phyloP scores from a whole-genome alignment of 2,113 vertebrate species.

The Trematocara macrostoma region DNA sequence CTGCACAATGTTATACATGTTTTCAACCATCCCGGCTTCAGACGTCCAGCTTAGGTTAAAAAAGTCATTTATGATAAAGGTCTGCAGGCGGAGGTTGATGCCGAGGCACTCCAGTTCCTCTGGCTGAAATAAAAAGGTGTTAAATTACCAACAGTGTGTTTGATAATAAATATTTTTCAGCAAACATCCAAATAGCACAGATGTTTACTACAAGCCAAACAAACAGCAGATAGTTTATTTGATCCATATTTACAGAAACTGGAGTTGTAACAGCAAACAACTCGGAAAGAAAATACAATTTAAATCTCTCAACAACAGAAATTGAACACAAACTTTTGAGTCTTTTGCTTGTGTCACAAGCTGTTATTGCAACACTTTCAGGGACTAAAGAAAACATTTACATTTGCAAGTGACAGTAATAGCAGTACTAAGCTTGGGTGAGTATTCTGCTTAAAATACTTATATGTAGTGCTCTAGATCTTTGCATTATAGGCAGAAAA shows the following conservation, averaged over 20 bases:
- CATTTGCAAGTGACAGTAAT: not conserved
- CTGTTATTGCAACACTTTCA: not conserved
- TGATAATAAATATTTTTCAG: not conserved
- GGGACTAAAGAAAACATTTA: not conserved
- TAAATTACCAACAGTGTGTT: not conserved
- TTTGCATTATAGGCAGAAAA: not conserved
- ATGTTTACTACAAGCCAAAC: not conserved
- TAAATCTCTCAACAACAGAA: not conserved
- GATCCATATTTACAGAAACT: not conserved
- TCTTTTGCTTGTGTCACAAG: not conserved
- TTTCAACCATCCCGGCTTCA: slow-evolving; percentile 81
- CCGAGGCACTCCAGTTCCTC: slow-evolving; percentile 75
- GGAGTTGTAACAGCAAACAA: not conserved
- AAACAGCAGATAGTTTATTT: not conserved
- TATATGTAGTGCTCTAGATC: not conserved
- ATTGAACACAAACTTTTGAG: not conserved
- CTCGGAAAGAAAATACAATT: not conserved
- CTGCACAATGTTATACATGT: slow-evolving; percentile 74
- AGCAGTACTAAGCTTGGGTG: not conserved
- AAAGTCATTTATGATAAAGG: slow-evolving; percentile 73
- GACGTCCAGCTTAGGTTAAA: slow-evolving; percentile 81
- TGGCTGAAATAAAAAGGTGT: slow-evolving; percentile 66
- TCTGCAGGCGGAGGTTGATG: slow-evolving; percentile 79
- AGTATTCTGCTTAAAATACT: not conserved
- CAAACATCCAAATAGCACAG: not conserved